phyloP scores from a whole-genome alignment of 1,140 invertebrate genomes.

The Tetraneura akinire region DNA sequence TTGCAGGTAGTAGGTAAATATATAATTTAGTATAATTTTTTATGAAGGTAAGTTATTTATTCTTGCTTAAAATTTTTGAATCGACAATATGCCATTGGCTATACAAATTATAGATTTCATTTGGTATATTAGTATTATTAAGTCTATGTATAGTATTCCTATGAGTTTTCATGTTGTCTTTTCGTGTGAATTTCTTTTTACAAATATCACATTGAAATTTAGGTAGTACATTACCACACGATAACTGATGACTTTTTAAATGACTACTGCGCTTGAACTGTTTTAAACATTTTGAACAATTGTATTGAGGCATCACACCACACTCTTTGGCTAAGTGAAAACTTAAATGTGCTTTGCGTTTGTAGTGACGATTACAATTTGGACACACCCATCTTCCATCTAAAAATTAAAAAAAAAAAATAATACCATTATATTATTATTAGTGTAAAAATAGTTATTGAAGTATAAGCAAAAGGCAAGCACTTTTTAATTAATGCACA shows the following conservation, averaged over 20 bases:
- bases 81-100: slow-evolving; percentile 5
- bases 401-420: neutral
- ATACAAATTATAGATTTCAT: slow-evolving; percentile 3
- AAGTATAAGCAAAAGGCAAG: neutral
- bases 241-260: slow-evolving; percentile 50
- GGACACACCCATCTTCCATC: slow-evolving; percentile 38
- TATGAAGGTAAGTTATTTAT: too few relatives aligned
- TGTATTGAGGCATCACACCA: slow-evolving; percentile 61
- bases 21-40: too few relatives aligned
- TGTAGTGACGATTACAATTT: slow-evolving; percentile 54
- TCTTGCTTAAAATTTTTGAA: neutral
- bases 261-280: slow-evolving; percentile 49
- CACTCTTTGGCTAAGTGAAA: slow-evolving; percentile 66
- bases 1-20: too few relatives aligned
- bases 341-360: slow-evolving; percentile 52
- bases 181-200: slow-evolving; percentile 63
- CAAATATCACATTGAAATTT: slow-evolving; percentile 70
- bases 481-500: neutral
- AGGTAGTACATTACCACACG: slow-evolving; percentile 60
- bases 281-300: slow-evolving; percentile 63
- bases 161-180: slow-evolving; percentile 61
- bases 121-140: neutral
- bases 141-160: slow-evolving; percentile 58
- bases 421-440: neutral
- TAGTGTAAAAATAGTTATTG: neutral